Evolutionary conservation across 2,113 vertebrate species (phyloP).

Genomic region (Alouatta palliata): DNA sequence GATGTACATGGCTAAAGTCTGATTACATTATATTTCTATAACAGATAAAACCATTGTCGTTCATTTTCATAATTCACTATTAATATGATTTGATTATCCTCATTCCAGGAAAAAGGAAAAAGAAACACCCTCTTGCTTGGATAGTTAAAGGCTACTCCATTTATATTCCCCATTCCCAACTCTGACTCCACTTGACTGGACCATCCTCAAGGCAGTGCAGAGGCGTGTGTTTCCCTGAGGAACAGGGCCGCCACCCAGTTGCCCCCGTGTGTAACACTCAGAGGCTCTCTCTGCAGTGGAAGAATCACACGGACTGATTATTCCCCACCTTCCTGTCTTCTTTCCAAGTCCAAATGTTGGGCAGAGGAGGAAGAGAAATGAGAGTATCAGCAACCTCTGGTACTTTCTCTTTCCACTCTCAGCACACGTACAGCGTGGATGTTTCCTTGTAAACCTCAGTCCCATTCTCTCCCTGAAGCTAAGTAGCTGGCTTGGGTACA

Average conservation of each 20-base stretch:
- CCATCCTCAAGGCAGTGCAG: neutral
- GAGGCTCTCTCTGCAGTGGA: neutral
- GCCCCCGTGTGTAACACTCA: neutral
- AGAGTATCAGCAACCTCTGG: neutral
- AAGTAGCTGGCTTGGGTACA: neutral
- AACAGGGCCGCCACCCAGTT: no score
- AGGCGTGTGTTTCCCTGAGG: neutral
- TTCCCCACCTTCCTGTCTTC: neutral
- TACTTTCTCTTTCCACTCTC: neutral
- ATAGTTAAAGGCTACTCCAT: no score
- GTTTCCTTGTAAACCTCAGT: neutral
- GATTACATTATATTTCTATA: neutral
- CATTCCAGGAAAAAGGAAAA: neutral
- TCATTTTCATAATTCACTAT: neutral
- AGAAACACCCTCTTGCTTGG: neutral
- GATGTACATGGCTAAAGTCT: neutral
- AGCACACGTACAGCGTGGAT: rapidly evolving
- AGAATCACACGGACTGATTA: neutral
- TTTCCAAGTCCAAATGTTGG: neutral
- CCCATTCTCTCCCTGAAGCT: neutral
- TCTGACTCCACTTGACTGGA: neutral
- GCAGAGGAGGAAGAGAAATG: neutral
- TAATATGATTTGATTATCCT: neutral
- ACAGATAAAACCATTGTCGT: neutral
- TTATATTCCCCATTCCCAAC: no score